Percentiles rank a stretch among this genome's conserved stretches.
These are phyloP conservation scores for Syrrhaptes paradoxus DNA, from an alignment of 2,113 vertebrate genomes.

Conservation along the genomic window DNA sequence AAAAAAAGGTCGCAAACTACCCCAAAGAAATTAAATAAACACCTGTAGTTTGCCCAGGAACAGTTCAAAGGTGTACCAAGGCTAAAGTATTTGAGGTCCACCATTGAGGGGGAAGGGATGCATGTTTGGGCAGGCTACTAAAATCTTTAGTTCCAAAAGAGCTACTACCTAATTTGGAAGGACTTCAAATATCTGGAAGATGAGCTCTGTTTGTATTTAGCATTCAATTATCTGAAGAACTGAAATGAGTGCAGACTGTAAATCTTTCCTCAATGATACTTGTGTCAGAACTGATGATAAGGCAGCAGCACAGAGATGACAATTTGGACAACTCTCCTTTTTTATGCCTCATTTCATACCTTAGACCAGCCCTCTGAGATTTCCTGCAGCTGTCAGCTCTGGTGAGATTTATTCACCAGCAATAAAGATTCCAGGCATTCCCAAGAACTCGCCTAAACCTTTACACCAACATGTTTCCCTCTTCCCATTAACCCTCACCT, in stretches of 20 bases:
- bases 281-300: constrained; percentile 31
- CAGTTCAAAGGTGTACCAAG: background rate
- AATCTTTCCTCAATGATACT: constrained; percentile 10
- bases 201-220: background rate
- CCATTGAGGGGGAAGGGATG: background rate
- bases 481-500: background rate
- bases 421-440: constrained; percentile 47
- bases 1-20: background rate
- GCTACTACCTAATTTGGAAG: constrained; percentile 3
- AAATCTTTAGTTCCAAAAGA: background rate
- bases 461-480: background rate
- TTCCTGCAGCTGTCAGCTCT: constrained; percentile 4
- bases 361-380: background rate
- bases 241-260: background rate
- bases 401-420: constrained; percentile 23
- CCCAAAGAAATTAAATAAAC: background rate
- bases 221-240: constrained; percentile 6
- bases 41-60: background rate
- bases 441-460: background rate
- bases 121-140: background rate
- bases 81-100: background rate
- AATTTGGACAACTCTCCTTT: constrained; percentile 15
- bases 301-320: background rate
- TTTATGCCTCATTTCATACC: background rate
- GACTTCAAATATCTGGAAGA: constrained; percentile 26